Evolutionary conservation across 2,888 invertebrate species (phyloP), one percentile per base, ranked within the genome.

Genomic region (Mythimna ferrago): DNA sequence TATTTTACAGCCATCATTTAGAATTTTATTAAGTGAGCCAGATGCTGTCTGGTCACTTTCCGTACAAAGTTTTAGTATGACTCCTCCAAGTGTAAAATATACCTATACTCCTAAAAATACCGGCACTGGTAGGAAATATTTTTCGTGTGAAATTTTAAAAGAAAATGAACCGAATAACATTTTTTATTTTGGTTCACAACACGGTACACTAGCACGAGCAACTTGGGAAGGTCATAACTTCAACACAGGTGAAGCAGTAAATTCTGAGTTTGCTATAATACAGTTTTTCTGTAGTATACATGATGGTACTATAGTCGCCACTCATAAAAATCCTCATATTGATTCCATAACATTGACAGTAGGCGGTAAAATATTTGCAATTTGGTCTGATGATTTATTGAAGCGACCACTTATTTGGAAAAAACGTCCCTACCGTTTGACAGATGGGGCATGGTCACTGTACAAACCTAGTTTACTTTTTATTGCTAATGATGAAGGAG

Each of bases 181-280:
- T 71, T 85, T 94, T 21, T 95, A 94, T 78, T 92, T 93, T 81
- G 94, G 94, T 53, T 94, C 96, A n/a, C 92, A 94, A 76, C 94
- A 95, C 61, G 96, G 97, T 51, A 93, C 95, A 76, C 81, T 96
- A 80, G 85, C 93, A 51, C 90, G 94, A 82, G 91, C 96, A 70
- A 90, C 95, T 0, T 98, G 98, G 98, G 97, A 97, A 85, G 98
- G 98, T n/a, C 97, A 97, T 86, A 97, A 97, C 63, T 97, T 97
- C 77, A 96, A 97, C 80, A 97, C 97, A 26, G 97, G 97, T 0
- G 96, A 97, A 86, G 90, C 93, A 0, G 96, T 97, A 0, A 97
- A 97, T 86, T 97, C 96, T 7, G 98, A 98, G 91, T 96, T 91
- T 82, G 91, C 92, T 61, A 92, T 93, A 48, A 91, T 94, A 67